Conservation (phyloP, 2,797 vertebrate genomes). For the Sebastes trivittatus region DNA sequence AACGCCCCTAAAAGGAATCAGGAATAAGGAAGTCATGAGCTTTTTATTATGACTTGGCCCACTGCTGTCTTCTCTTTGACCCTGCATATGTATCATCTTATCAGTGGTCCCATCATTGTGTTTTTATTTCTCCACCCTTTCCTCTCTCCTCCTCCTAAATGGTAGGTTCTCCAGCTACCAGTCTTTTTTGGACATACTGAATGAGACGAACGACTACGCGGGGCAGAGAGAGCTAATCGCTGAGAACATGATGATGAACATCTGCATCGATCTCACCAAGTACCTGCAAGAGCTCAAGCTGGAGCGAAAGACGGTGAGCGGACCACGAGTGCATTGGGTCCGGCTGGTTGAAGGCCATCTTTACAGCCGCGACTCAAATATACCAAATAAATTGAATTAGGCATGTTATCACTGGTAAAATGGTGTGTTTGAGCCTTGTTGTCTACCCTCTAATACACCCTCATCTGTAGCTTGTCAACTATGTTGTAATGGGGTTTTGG, state of each 20-base stretch:
- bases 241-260: slow-evolving; percentile 88
- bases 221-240: slow-evolving; percentile 92
- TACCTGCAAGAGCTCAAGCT: slow-evolving; percentile 91
- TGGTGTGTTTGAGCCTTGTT: neutral
- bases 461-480: neutral
- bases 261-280: slow-evolving; percentile 90
- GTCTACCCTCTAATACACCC: neutral
- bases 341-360: neutral
- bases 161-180: slow-evolving; percentile 88
- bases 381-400: neutral
- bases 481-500: neutral
- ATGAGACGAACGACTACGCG: slow-evolving; percentile 91
- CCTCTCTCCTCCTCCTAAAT: slow-evolving; percentile 34
- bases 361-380: neutral
- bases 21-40: slow-evolving; percentile 61
- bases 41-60: slow-evolving; percentile 36
- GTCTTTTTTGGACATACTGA: slow-evolving; percentile 88
- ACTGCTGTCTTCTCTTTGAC: slow-evolving; percentile 21
- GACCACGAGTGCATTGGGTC: neutral
- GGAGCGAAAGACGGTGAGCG: slow-evolving; percentile 88
- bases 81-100: slow-evolving; percentile 43
- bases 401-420: neutral
- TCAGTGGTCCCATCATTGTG: slow-evolving; percentile 44
- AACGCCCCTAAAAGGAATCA: slow-evolving; percentile 54
- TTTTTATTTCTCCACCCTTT: slow-evolving; percentile 52